Percentiles rank a stretch among this genome's conserved stretches.
These are phyloP conservation scores for Hoplodrina ambigua DNA, from an alignment of 2,888 invertebrate species.

Conservation along the genomic window DNA sequence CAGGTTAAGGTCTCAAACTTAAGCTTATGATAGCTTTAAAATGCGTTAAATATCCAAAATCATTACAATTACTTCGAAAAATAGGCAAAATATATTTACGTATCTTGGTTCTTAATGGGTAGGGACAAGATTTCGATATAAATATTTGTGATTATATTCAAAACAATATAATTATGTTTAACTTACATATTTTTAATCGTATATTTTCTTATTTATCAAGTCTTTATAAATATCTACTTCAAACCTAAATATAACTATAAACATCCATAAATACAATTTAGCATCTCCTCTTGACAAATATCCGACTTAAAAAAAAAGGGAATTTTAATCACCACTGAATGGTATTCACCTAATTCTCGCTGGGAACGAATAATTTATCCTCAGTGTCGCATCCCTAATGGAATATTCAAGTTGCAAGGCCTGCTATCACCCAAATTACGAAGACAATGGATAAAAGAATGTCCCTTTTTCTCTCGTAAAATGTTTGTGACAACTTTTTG, in stretches of 20 bases:
- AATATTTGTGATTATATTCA: too few species aligned
- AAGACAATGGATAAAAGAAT: conserved; percentile 66
- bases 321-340: conserved; percentile 68
- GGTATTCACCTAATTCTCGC: conserved; percentile 70
- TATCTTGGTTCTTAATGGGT: too few species aligned
- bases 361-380: conserved; percentile 71
- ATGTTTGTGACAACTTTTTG: conserved; percentile 69
- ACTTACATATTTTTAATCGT: too few species aligned
- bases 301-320: conserved; percentile 55
- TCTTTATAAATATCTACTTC: neutral
- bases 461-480: conserved; percentile 54
- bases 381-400: conserved; percentile 73
- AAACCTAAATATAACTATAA: too few species aligned
- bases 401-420: conserved; percentile 72
- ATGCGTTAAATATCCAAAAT: too few species aligned
- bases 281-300: conserved; percentile 50
- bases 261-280: conserved; percentile 30
- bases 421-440: conserved; percentile 61
- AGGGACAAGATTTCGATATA: too few species aligned
- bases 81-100: too few species aligned
- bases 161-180: too few species aligned
- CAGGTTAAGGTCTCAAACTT: too few species aligned
- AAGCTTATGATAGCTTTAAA: too few species aligned
- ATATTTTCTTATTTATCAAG: neutral
- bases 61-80: too few species aligned